Evolutionary conservation across 1,140 invertebrate genomes (phyloP), one percentile per base, ranked within the genome.

Genomic region (Tetraneura akinire): DNA sequence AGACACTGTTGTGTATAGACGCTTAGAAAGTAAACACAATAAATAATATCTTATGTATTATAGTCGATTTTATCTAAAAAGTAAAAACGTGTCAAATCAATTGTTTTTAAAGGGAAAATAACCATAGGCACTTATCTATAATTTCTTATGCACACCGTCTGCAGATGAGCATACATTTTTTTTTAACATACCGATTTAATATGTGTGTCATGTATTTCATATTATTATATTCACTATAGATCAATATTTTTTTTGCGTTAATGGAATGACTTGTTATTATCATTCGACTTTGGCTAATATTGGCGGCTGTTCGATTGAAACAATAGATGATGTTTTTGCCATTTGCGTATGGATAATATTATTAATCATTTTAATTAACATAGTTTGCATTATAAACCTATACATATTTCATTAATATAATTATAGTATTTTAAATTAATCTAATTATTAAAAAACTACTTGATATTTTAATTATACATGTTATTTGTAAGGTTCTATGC

Each of bases 71-170:
- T 55, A 76, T 76, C 71, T 60, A 62, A 78, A 78, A 78, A 78
- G 55, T 60, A 78, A 78, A 78, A 78, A 78, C 74, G 74, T 78
- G n/a, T 45, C 29, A 78, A 78, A 78, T 78, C 74, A 42, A 78
- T 60, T 78, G 51, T 57, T 78, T 78, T 60, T 45, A 78, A 78
- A 78, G 21, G 23, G 37, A 78, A 78, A 78, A 62, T 78, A 71
- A 3, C 29, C 16, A 49, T 29, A 71, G 18, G 16, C 51, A 68
- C 16, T 26, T 51, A 37, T 37, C 32, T 37, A n/a, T n/a, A 37
- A 37, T 70, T 62, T 68, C 49, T 29, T 49, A 29, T 71, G 68
- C 18, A 10, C 14, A 29, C 16, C 18, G 13, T 2, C 23, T 9
- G 3, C 29, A 3, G 23, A 71, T 71, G 23, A 49, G 16, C 26